Evolutionary conservation across 2,888 invertebrate species (phyloP), one percentile per base, ranked within the genome.

Genomic region (Dicyrtomina minuta): DNA sequence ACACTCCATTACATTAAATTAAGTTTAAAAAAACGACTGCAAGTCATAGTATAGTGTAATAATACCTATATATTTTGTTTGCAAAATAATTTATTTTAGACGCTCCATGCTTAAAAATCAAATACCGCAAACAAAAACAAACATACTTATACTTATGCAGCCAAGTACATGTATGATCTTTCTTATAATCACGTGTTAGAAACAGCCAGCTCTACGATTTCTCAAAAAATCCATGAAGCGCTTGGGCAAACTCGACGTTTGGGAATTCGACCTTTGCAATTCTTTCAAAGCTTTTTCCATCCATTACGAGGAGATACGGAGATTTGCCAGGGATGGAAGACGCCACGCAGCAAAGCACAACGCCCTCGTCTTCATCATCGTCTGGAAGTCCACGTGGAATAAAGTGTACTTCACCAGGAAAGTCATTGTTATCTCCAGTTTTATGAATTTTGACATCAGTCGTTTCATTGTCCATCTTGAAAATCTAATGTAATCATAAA

Each of bases 391-490:
- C 80, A 74, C 80, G 75, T 0, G 83, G 79, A 3, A 85, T 81
- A 74, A 84, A 85, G 39, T 83, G 79, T 1, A 84, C 82, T 75
- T 85, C 85, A 6, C 82, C 80, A 0, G 82, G 80, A 71, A 81
- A 81, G 67, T 81, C 80, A 33, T 80, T 78, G 1, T 80, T 79
- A 20, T 80, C 79, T 27, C 80, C 80, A 12, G 77, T 76, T 82
- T 65, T 71, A 62, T 83, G 84, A 3, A 78, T 70, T 33, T 71
- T 74, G 15, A 77, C 74, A 1, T 79, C 77, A 43, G 81, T 80
- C 1, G 80, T 81, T 27, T 79, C 71, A 15, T 81, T 74, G 72
- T 85, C 82, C 2, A 83, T 75, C 76, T 84, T 84, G 33, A 82
- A 76, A 41, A 84, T 75, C 84, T 84, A 53, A 20, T 6, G 24